Evolutionary conservation across 2,113 vertebrate genomes (phyloP).

Genomic region (Zapus hudsonius): DNA sequence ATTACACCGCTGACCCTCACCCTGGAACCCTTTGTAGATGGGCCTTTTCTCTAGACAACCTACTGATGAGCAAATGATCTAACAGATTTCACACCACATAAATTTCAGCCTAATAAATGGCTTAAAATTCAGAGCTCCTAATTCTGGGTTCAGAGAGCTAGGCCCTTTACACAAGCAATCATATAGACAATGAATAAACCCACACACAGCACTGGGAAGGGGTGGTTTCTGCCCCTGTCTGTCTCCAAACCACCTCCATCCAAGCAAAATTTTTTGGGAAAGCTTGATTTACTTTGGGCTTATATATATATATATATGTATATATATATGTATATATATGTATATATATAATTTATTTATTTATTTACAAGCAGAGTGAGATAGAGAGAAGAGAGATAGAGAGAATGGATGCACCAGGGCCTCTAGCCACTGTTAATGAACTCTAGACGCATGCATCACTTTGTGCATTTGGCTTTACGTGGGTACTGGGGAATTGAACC

Average conservation of each 20-base stretch:
- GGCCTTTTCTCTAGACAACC: constrained; percentile 87
- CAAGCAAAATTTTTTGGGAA: background rate
- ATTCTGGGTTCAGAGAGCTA: constrained; percentile 83
- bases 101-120: constrained; percentile 89
- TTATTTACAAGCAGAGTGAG: too few relatives aligned
- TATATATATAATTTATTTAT: too few relatives aligned
- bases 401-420: too few relatives aligned
- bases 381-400: too few relatives aligned
- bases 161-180: constrained; percentile 79
- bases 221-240: background rate
- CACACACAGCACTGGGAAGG: background rate
- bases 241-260: background rate
- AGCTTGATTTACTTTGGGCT: too few relatives aligned
- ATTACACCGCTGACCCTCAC: constrained; percentile 89
- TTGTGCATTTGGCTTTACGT: too few relatives aligned
- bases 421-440: too few relatives aligned
- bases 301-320: too few relatives aligned
- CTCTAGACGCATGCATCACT: too few relatives aligned
- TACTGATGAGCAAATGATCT: constrained; percentile 89
- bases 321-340: too few relatives aligned
- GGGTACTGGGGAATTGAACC: too few relatives aligned
- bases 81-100: constrained; percentile 92
- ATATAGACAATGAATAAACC: constrained; percentile 83
- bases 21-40: constrained; percentile 89
- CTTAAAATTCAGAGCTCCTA: constrained; percentile 84